Evolutionary conservation across 2,113 vertebrate species (phyloP), one percentile per base, ranked within the genome.

Genomic region (Rhipidura dahli): DNA sequence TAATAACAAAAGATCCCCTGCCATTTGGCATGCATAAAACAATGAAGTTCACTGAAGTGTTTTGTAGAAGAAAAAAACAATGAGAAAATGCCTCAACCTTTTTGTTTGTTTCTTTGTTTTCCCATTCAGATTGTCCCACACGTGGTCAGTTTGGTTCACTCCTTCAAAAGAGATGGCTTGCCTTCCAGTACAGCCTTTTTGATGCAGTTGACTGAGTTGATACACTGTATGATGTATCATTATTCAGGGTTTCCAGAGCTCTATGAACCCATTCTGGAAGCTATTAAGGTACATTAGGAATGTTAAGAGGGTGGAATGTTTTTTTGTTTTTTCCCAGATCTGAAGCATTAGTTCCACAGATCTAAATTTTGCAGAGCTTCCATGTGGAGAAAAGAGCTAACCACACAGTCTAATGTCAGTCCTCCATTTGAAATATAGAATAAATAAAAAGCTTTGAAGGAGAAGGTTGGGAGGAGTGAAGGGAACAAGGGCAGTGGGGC

Each of bases 141-240:
- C 9, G 97, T 99, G 70, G 98, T 99, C 39, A 84, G 97, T 82
- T 97, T 99, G 91, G 98, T 99, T 92, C 98, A 98, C 54, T 98
- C 98, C 78, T 97, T 99, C 96, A 98, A 97, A 97, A 98, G 93
- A 39, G 99, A 99, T 87, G 98, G 99, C 37, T 98, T 99, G 56
- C 97, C 98, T 85, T 99, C 98, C 91, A 99, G 99, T 93, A 98
- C 98, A 96, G 97, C 98, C 45, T 99, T 99, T 96, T 92, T 99
- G 85, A 96, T 99, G 94, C 99, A 99, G 91, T 97, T 99, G 85
- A 98, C 98, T 23, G 99, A 99, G 94, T 89, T 99, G 87, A 97
- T 99, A 72, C 99, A 99, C 96, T 99, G 99, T 97, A 99, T 99
- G 99, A 99, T 99, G 98, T 99, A 99, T 96, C 99, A 99, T 97